Conservation (phyloP, 2,888 invertebrate genomes). For the Bombylius discolor region DNA sequence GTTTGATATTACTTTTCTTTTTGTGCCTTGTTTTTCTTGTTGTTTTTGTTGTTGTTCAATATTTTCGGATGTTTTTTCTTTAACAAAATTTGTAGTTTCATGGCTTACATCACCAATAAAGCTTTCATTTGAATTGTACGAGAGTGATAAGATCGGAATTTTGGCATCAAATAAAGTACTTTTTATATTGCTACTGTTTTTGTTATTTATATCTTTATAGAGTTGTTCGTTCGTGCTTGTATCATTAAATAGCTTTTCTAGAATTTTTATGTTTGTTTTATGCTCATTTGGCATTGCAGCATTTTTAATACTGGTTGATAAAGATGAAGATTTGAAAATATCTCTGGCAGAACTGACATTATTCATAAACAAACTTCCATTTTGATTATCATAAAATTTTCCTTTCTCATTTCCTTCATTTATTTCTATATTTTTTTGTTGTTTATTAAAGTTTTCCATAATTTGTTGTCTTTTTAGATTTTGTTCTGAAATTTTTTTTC, state of each 20-base stretch:
- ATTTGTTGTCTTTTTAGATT: not conserved
- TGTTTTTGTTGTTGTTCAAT: not conserved
- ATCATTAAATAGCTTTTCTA: conserved; percentile 1
- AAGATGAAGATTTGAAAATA: not conserved
- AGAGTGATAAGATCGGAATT: conserved; percentile 4
- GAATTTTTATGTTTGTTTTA: not conserved
- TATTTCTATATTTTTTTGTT: not conserved
- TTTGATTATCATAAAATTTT: conserved; percentile 1
- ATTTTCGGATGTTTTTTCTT: not conserved
- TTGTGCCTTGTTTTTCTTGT: not conserved
- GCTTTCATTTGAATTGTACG: not conserved
- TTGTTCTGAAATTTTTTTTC: not conserved
- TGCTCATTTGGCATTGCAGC: conserved; percentile 2
- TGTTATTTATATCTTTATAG: not conserved
- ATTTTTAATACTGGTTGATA: not conserved
- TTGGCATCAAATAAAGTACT: not conserved
- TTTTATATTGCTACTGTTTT: not conserved
- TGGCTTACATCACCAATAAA: not conserved
- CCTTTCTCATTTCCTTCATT: not conserved
- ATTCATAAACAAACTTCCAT: not conserved
- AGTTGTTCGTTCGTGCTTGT: not conserved
- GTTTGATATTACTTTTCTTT: not conserved
- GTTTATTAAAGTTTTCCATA: not conserved
- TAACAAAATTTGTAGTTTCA: not conserved
- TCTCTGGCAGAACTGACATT: conserved; percentile 1